Base-by-base conservation (phyloP, 2,888 invertebrate species). In the Leptinotarsa rubiginosa region DNA sequence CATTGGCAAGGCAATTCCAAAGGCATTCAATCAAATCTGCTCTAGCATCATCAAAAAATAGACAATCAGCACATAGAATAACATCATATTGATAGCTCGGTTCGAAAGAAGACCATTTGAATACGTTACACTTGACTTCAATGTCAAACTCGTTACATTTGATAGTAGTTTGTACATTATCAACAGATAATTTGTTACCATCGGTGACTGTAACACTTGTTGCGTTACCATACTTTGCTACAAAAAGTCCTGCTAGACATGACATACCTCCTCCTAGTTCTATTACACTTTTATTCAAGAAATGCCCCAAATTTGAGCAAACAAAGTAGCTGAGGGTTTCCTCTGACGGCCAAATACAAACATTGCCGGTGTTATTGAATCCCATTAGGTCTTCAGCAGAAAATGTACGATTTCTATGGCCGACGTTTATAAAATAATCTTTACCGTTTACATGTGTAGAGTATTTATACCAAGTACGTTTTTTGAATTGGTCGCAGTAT, bases 241-340 rank as follows among this genome's bases (percentile, higher is more conserved):
- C 89, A 84, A 94, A 90, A 16, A 96, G 87, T 1, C 95, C 95
- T 10, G 95, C 94, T 47, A 96, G 88, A 81, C 95, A 95, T 22
- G 95, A 94, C 93, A 96, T 95, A 3, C 96, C 96, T 20, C 95
- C 95, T 3, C 96, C 96, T 62, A 96, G 88, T 86, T 96, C 96
- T 81, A 95, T 89, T 41, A 96, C 91, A 83, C 89, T 90, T 85
- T 92, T 93, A 77, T 90, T 90, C n/a, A 90, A 88, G 86, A 94
- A 95, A 56, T 91, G 86, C n/a, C 88, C 83, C 68, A 90, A 87
- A 84, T 95, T 92, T 80, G 91, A 90, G 72, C 95, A 88, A 64
- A 91, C 88, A 83, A 93, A 93, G 80, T 93, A 92, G 3, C 93
- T 92, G 67, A 95, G 86, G 4, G 94, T 92, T 86, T 94, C 94